These are phyloP conservation scores for Taeniopygia guttata DNA, from an alignment of 2,797 vertebrate genomes.

Conservation along the genomic window DNA sequence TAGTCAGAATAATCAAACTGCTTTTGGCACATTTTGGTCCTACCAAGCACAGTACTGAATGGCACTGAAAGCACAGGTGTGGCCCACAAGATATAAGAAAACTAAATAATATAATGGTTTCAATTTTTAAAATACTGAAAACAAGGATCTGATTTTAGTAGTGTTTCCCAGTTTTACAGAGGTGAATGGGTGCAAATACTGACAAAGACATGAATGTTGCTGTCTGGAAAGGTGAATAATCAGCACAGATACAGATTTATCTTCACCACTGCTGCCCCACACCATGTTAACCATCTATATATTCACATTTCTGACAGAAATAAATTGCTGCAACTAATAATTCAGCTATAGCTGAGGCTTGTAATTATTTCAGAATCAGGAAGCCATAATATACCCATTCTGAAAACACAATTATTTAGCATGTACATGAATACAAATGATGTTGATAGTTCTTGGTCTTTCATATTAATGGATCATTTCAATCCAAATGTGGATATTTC, in stretches of 20 bases:
- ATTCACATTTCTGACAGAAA: neutral
- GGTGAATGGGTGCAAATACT: neutral
- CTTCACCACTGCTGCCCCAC: neutral
- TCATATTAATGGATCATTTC: neutral
- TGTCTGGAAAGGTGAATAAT: neutral
- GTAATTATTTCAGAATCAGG: slow-evolving; percentile 28
- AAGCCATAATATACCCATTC: neutral
- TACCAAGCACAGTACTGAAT: neutral
- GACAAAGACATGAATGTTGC: neutral
- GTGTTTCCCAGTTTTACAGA: neutral
- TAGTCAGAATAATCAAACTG: neutral
- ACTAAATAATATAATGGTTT: neutral
- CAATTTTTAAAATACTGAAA: neutral
- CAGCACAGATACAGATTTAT: neutral
- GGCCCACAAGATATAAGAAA: neutral
- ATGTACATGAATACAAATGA: neutral
- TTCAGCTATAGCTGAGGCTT: neutral
- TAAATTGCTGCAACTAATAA: neutral
- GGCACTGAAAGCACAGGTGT: neutral
- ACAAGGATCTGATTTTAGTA: neutral
- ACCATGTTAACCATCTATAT: neutral
- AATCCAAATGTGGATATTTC: neutral
- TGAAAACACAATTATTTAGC: slow-evolving; percentile 21
- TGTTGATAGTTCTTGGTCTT: neutral
- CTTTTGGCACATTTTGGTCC: neutral